Evolutionary conservation across 2,888 invertebrate genomes (phyloP).

Genomic region (Mythimna lalbum): DNA sequence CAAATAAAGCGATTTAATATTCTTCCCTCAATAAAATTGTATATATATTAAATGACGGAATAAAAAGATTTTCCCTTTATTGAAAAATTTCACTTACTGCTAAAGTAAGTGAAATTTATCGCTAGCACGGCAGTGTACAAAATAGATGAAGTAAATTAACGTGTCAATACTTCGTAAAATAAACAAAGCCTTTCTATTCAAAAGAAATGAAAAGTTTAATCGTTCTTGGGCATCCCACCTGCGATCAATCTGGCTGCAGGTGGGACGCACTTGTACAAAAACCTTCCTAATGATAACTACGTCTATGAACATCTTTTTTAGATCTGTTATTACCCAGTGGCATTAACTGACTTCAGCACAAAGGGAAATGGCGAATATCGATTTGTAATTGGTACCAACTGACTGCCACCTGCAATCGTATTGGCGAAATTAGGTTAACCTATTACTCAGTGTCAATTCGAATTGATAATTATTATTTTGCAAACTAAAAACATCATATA

Average conservation of each 20-base stretch:
- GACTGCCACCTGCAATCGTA: background rate
- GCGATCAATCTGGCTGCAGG: conserved; percentile 35
- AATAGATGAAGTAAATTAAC: too few species aligned
- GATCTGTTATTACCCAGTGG: background rate
- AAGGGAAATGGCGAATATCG: background rate
- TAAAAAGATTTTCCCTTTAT: too few species aligned
- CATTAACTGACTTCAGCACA: background rate
- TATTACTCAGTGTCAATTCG: too few species aligned
- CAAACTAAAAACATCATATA: background rate
- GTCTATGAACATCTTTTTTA: background rate
- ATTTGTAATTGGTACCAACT: background rate
- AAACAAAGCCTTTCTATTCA: conserved; percentile 11
- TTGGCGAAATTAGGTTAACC: background rate
- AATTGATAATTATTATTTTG: conserved; percentile 1
- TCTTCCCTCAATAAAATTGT: too few species aligned
- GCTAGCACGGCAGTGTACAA: too few species aligned
- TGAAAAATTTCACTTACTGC: too few species aligned
- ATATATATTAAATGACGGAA: too few species aligned
- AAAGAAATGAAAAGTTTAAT: conserved; percentile 18
- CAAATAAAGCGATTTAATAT: too few species aligned
- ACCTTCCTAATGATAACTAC: background rate
- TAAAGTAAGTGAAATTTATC: too few species aligned
- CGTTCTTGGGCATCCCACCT: conserved; percentile 1
- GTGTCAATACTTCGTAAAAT: background rate
- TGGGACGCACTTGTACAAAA: conserved; percentile 12